Conservation (phyloP, 2,113 vertebrate genomes). For the Austrofundulus limnaeus region DNA sequence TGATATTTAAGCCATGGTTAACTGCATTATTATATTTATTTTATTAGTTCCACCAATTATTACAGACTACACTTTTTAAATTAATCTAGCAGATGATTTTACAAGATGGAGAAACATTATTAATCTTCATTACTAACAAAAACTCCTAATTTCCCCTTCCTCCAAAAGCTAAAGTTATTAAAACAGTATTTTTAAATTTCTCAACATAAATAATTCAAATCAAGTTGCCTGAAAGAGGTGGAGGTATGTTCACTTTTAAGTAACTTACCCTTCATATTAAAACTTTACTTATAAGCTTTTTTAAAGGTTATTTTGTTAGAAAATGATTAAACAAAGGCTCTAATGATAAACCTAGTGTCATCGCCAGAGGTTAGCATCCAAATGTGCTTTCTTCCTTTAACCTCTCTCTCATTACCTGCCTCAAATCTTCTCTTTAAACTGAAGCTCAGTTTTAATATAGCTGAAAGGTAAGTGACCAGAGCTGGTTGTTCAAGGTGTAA, state of each 20-base stretch:
- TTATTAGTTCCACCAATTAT: no score
- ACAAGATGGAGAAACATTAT: no score
- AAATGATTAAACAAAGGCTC: background rate
- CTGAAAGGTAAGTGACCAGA: constrained; percentile 18
- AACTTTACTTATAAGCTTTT: background rate
- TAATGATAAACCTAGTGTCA: background rate
- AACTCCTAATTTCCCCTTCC: no score
- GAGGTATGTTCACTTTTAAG: constrained; percentile 5
- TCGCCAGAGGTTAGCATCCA: background rate
- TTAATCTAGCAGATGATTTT: no score
- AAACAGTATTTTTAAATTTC: background rate
- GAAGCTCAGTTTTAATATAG: background rate
- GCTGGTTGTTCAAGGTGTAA: constrained; percentile 19
- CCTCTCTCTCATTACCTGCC: no score
- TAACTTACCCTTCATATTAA: background rate
- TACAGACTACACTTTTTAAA: no score
- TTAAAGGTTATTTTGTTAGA: constrained; percentile 5
- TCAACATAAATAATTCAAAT: background rate
- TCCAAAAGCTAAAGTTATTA: background rate
- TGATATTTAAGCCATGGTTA: no score
- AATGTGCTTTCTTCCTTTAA: no score
- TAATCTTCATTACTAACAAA: no score
- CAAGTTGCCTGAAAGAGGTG: background rate
- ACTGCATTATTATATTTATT: no score
- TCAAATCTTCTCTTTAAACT: background rate